Base-by-base conservation (phyloP, 2,888 invertebrate species). In the Allophyes oxyacanthae region DNA sequence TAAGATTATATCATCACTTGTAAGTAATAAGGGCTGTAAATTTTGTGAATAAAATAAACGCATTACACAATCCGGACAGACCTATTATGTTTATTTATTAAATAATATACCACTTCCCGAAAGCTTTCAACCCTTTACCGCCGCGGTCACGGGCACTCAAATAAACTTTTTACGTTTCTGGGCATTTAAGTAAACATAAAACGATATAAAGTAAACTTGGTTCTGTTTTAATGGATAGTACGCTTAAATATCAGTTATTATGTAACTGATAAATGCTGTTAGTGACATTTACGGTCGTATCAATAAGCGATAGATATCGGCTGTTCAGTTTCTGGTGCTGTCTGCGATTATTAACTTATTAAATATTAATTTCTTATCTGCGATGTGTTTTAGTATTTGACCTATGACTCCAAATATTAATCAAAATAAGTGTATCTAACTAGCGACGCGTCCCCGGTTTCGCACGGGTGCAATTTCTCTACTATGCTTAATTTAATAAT, bases 91-190 rank as follows among this genome's bases (percentile, higher is more conserved):
- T 41, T 48, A 57, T 69, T 57, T 43, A 50, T 37, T 34, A 48
- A 46, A 48, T 20, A 14, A 15, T 32, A 6, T 32, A 38, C 15
- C 41, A 48, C 51, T 52, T 57, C 26, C 42, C 40, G 32, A 70
- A 62, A 62, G 66, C 55, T 52, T 56, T 50, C 49, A 74, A 66
- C 75, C 67, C 72, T 66, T 45, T 10, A 58, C 55, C 54, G 59
- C 57, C 37, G 63, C 67, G 72, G 67, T 75, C 55, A 33, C 43
- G 34, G 63, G 56, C 56, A 50, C 62, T 61, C 54, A 25, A n/a
- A n/a, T n/a, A 36, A 48, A 36, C 46, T 13, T n/a, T n/a, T n/a
- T n/a, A n/a, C 5, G 54, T 45, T 57, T 60, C 44, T 41, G 54
- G 50, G 37, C 37, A 63, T 66, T 57, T 60, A 60, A 71, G 67